Conservation (phyloP, 2,888 invertebrate species). For the Bimastos eiseni region DNA sequence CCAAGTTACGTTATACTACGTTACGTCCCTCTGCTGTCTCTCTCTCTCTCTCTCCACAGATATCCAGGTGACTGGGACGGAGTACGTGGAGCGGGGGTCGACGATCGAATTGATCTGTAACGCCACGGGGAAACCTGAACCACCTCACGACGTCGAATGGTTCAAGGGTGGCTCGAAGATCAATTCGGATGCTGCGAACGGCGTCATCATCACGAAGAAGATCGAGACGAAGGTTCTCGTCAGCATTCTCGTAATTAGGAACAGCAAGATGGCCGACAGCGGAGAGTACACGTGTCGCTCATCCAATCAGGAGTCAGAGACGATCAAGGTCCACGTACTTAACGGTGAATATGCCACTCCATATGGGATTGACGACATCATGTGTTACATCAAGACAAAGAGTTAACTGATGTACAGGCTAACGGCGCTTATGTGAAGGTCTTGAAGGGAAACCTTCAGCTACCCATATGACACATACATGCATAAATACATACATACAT, state of each 20-base stretch:
- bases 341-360: too few species aligned
- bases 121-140: constrained; percentile 54
- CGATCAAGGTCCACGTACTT: constrained; percentile 50
- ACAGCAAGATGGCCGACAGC: constrained; percentile 49
- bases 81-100: constrained; percentile 53
- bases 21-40: background rate
- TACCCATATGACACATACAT: too few species aligned
- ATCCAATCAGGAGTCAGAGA: constrained; percentile 52
- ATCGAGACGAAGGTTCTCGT: constrained; percentile 51
- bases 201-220: constrained; percentile 53
- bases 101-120: constrained; percentile 53
- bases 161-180: constrained; percentile 50
- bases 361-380: too few species aligned
- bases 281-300: constrained; percentile 55
- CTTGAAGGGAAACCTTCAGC: too few species aligned
- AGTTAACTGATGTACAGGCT: too few species aligned
- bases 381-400: background rate
- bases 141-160: constrained; percentile 57
- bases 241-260: constrained; percentile 51
- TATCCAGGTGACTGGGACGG: constrained; percentile 51
- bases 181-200: constrained; percentile 47
- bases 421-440: too few species aligned
- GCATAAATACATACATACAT: too few species aligned
- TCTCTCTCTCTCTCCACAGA: constrained; percentile 43
- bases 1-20: too few species aligned